Base-by-base conservation (phyloP, 2,888 invertebrate species). In the Digitonthophagus gazella region DNA sequence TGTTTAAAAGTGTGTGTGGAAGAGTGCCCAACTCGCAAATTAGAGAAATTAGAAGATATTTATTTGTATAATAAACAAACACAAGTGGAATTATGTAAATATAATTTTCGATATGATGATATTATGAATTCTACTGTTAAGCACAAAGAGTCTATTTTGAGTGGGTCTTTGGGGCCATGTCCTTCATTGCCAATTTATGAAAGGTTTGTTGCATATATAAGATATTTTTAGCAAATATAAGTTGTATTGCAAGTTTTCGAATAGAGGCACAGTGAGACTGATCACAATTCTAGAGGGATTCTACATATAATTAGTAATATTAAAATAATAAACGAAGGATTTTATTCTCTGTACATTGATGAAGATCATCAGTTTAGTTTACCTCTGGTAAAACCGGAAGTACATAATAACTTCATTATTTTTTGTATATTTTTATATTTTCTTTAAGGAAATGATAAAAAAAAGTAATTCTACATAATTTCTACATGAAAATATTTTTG, bases 1-100 rank as follows among this genome's bases (percentile, higher is more conserved):
- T 92, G 95, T 0, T 82, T 95, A 15, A 93, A 95, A 83, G 90
- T 97, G 73, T 97, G 97, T 82, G 96, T 97, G 0, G 91, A 93
- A 77, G 84, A 91, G 81, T 97, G 97, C 80, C 97, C 97, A 0
- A 87, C 87, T 69, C 85, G 83, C 70, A 87, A 87, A 19, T 80
- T 97, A 75, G 82, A 82, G 1, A 84, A 85, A n/a, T 82, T 90
- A 4, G 78, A 83, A 19, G 94, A 95, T 61, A 84, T 97, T 14
- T 86, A 90, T 75, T 81, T 85, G 44, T 96, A 93, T 84, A 92
- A 92, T 78, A 83, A 83, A 69, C 86, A 89, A 72, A 92, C 91
- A 1, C 91, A 91, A 4, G 90, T 91, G 0, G 89, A 89, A 78
- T 85, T 96, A 55, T 97, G 97, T 81, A 88, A 89, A 80, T 91